phyloP scores from a whole-genome alignment of 2,113 vertebrate species.

The Dasyprocta punctata region DNA sequence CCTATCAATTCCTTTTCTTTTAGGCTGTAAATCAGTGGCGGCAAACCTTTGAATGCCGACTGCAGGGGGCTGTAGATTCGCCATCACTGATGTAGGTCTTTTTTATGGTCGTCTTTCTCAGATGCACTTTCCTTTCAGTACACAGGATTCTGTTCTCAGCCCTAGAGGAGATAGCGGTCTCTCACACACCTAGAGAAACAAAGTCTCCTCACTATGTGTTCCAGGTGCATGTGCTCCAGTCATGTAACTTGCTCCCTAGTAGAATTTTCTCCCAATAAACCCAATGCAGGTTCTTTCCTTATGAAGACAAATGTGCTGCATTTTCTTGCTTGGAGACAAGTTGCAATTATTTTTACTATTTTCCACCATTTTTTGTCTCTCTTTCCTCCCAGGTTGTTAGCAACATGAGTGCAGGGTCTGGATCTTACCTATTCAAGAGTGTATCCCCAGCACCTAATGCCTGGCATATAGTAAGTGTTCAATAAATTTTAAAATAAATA shows the following conservation, averaged over 20 bases:
- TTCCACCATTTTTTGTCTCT: background rate
- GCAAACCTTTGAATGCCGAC: background rate
- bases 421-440: background rate
- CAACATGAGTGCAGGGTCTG: background rate
- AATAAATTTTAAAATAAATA: background rate
- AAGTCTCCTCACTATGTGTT: background rate
- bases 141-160: background rate
- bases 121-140: background rate
- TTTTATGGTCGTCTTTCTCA: background rate
- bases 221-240: background rate
- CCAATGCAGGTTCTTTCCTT: background rate
- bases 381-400: background rate
- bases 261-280: background rate
- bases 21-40: background rate
- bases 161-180: too few relatives aligned
- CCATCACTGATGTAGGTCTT: background rate
- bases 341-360: background rate
- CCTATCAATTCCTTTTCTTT: background rate
- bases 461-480: background rate
- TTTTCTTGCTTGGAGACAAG: background rate
- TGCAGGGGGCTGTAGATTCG: background rate
- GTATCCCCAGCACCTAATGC: background rate
- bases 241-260: background rate
- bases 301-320: background rate
- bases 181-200: background rate